Conservation (phyloP, 1,140 invertebrate genomes). For the Coenobita brevimanus region DNA sequence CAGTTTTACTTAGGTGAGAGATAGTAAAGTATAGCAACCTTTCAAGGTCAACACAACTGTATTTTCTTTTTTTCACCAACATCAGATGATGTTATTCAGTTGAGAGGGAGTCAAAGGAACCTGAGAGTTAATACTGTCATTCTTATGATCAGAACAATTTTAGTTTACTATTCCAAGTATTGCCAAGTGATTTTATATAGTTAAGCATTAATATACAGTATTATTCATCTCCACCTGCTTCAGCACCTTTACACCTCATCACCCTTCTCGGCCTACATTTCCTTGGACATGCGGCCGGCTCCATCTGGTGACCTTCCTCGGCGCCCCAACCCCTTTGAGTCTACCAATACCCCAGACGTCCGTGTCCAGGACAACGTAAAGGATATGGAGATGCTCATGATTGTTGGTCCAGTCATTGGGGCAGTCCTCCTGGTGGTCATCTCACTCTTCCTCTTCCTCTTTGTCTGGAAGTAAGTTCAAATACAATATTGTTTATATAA, state of each 20-base stretch:
- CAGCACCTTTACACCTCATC: constrained; percentile 94
- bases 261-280: constrained; percentile 91
- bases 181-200: too few species aligned
- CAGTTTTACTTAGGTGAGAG: too few species aligned
- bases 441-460: constrained; percentile 74
- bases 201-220: background rate
- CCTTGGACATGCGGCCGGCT: constrained; percentile 90
- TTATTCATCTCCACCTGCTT: constrained; percentile 19
- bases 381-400: constrained; percentile 84
- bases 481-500: too few species aligned
- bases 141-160: too few species aligned
- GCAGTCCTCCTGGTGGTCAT: constrained; percentile 74
- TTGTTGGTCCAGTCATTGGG: constrained; percentile 76
- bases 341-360: constrained; percentile 82
- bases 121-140: too few species aligned
- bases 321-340: constrained; percentile 86
- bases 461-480: constrained; percentile 73
- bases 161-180: too few species aligned
- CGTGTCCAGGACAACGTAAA: constrained; percentile 81
- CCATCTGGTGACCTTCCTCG: constrained; percentile 89
- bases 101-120: too few species aligned
- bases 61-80: too few species aligned
- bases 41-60: too few species aligned
- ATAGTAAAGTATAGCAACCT: too few species aligned
- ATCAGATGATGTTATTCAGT: too few species aligned